phyloP scores from a whole-genome alignment of 2,888 invertebrate genomes.

The Coelinius sp. region DNA sequence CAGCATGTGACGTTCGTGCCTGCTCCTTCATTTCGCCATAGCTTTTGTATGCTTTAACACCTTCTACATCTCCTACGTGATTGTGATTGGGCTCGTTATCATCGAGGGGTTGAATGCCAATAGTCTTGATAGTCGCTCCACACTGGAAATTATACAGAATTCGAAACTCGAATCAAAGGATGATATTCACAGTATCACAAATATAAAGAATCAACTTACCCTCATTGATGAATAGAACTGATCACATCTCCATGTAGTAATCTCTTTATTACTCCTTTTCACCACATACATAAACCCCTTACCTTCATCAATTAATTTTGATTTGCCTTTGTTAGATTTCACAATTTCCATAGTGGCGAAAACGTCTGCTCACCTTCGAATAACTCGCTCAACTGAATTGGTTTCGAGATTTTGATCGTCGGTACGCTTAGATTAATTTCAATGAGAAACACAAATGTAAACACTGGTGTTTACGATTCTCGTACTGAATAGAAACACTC shows the following conservation, averaged over 20 bases:
- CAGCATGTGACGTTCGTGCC: not conserved
- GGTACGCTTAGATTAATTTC: no score
- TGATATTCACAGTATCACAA: no score
- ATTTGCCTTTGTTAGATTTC: not conserved
- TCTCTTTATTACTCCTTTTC: not conserved
- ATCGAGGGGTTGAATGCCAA: not conserved
- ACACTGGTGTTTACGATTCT: no score
- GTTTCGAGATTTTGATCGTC: no score
- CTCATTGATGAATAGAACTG: no score
- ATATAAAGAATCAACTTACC: not conserved
- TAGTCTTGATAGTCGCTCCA: not conserved
- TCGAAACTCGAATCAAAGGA: no score
- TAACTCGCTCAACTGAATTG: no score
- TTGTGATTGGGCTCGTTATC: not conserved
- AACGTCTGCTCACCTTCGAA: no score
- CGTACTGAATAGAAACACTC: no score
- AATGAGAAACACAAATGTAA: no score
- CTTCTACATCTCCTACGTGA: not conserved
- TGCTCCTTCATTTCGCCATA: constrained; percentile 4
- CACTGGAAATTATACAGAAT: not conserved
- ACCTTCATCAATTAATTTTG: not conserved
- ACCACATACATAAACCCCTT: not conserved
- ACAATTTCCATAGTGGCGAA: not conserved
- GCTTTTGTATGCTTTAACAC: not conserved
- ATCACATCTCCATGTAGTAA: not conserved